Base-by-base conservation (phyloP, 2,113 vertebrate species). In the Microtus ochrogaster region DNA sequence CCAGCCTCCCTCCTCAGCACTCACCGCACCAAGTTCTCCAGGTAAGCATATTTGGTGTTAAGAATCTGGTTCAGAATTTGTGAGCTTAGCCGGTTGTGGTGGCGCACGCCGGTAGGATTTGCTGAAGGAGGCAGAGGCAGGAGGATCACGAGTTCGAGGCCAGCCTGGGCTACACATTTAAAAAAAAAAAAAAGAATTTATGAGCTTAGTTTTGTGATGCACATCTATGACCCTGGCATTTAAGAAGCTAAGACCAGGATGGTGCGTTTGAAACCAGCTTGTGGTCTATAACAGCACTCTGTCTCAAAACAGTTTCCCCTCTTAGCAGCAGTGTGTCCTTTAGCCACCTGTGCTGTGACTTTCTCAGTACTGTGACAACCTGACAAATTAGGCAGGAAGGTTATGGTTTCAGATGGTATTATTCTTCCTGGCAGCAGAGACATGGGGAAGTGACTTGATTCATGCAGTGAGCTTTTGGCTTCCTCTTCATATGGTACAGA, bases 11-110 rank as follows among this genome's bases (percentile, higher is more conserved):
- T 98, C 98, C 96, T 98, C 99, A 68, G 97, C 98, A 93, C 98
- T 99, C 94, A 96, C 98, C 73, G 98, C 99, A 93, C 99, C 99
- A 95, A 98, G 98, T 97, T 99, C 99, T 95, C 99, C 99, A 98
- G 99, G 99, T 99, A 98, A 98, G 93, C 47, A 10, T 36, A 10
- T 83, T 89, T 68, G 26, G 9, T 89, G n/a, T 92, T 10, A 66
- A 94, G 21, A 83, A 66, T 81, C 30, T 76, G 52, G 61, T 95
- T 72, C 39, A 92, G 77, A 76, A 22, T 89, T 70, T 77, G 24
- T 91, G 92, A 91, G 16, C 11, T 8, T 26, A n/a, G n/a, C n/a
- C n/a, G n/a, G n/a, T n/a, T n/a, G n/a, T n/a, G n/a, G n/a, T n/a
- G n/a, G n/a, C n/a, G n/a, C n/a, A n/a, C n/a, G n/a, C n/a, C n/a